Evolutionary conservation across 2,113 vertebrate genomes (phyloP), one percentile per base, ranked within the genome.

Genomic region (Tenrec ecaudatus): DNA sequence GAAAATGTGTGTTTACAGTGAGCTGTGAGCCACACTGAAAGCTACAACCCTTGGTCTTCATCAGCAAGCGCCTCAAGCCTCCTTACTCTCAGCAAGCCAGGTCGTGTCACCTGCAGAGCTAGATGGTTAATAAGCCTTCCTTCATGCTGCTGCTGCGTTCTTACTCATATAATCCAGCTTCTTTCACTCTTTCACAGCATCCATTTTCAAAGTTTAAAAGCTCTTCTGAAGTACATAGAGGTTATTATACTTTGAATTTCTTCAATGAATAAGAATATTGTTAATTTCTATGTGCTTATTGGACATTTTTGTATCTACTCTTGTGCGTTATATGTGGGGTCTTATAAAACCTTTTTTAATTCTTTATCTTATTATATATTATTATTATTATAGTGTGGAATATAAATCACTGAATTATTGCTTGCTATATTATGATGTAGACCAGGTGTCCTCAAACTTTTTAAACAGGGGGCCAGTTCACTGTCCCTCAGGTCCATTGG

Each of bases 211-310:
- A 53, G n/a, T 66, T 20, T 58, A 83, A 43, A 64, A 79, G 66
- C 84, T 68, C 22, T 68, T 68, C 22, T 68, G 36, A 31, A 91
- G 10, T 76, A 79, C 60, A 58, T 69, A 47, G 36, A 76, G 40
- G 23, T 58, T 16, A 77, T 27, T 57, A 64, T 87, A 38, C 29
- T 66, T 73, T 89, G 86, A 82, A 86, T 33, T 77, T 47, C 64
- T 91, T 62, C 22, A 19, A 62, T 62, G 17, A 62, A 12, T 62
- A 22, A 62, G 60, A 23, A 62, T 62, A 86, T 3, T 83, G 53
- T 86, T 33, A 2, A 73, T 73, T 73, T 89, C 78, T 86, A 86
- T 75, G 2, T 95, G 58, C 23, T 86, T 58, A 66, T 53, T 86
- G 57, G 22, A 27, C 31, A 62, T 93, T 78, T 47, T 11, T 53